Evolutionary conservation across 1,140 invertebrate species (phyloP), one percentile per base, ranked within the genome.

Genomic region (Calephelis nemesis): DNA sequence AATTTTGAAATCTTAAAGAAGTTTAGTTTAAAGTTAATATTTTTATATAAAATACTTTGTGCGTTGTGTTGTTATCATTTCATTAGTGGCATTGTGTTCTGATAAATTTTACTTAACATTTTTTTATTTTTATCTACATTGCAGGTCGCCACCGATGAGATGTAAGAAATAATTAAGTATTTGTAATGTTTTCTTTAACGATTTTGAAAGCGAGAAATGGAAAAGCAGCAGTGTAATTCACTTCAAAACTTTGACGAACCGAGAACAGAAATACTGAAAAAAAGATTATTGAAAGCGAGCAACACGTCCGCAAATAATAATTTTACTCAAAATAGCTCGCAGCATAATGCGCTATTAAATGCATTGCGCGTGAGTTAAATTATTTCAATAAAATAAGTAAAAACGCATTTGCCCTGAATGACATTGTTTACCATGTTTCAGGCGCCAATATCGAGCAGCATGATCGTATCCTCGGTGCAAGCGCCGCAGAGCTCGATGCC

Each of bases 221-320:
- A 91, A 79, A 87, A 81, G 85, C 83, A 88, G 80, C 86, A 88
- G 71, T 84, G 76, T 89, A 91, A 88, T 86, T 77, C 83, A 90
- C 85, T 91, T 90, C 89, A 91, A 91, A 91, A 90, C 83, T 91
- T 89, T 88, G 87, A 91, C 71, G 89, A 90, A 68, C 81, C 86
- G 63, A 91, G 88, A 86, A 84, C 86, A 68, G 89, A 91, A 85
- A 91, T 91, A 79, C 85, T 91, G 79, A 91, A 91, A 87, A 91
- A 90, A 81, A 87, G 87, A 84, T 85, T 91, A 83, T 79, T 91
- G 70, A 90, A 90, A 79, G 81, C 87, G 52, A 73, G 74, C 50
- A 88, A 77, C 71, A 74, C 80, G 67, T 80, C 82, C 67, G 67
- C 76, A 63, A 76, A 70, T 66, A 75, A 71, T 54, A 84, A 83